Evolutionary conservation across 2,113 vertebrate species (phyloP), one percentile per base, ranked within the genome.

Genomic region (Stegastes partitus): DNA sequence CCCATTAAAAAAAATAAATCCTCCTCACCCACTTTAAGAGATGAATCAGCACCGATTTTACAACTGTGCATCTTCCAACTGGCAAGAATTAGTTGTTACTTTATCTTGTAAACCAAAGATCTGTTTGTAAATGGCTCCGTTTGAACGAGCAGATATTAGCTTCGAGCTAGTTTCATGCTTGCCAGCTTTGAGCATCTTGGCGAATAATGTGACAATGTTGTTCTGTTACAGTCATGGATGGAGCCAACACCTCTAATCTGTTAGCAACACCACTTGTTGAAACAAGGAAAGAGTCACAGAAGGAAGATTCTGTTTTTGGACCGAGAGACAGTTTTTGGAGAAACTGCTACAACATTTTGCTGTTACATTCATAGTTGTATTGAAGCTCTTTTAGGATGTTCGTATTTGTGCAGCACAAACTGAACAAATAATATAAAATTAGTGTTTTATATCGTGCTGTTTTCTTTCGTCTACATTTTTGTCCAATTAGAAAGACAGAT

Each of bases 21-120:
- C n/a, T 34, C 23, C 3, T 65, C 9, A 49, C 31, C 22, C 44
- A 26, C 37, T 22, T 42, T 3, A 70, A 23, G 74, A 72, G 58
- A 82, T 75, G 73, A 68, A 66, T 81, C 67, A 49, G 21, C 34
- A 15, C 31, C 49, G 37, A 74, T 73, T 58, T 51, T 42, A 54
- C 11, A 22, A 74, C 44, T 18, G 39, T 63, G 3, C 11, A 16
- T 77, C 63, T 61, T 66, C 81, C 74, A 85, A 50, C 59, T 88
- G 85, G 70, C 73, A 84, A 22, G 19, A 44, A 51, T 55, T 31
- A 28, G 50, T 31, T 65, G 66, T 66, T 76, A 63, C 81, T 78
- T 82, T 66, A 53, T 83, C 81, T 55, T 73, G 63, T 44, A 72
- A 82, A 80, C 51, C 69, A 68, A 83, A 82, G 70, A 76, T 62